Evolutionary conservation across 2,797 vertebrate species (phyloP).

Genomic region (Cirrhinus mrigala): DNA sequence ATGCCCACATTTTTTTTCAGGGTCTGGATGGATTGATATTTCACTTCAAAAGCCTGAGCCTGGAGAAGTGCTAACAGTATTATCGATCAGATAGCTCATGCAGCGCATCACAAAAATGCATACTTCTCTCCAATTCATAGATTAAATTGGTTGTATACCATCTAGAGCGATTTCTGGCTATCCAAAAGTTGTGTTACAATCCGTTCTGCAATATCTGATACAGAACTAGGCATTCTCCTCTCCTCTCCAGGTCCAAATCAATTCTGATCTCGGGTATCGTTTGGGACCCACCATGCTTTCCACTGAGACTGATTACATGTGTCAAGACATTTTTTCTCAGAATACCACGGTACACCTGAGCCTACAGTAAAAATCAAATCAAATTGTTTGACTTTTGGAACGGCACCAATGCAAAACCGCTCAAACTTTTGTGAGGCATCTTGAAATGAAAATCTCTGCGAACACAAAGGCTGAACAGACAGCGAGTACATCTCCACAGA

Average conservation of each 20-base stretch:
- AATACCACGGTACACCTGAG: neutral
- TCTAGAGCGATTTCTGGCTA: neutral
- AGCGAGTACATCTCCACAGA: neutral
- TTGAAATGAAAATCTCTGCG: conserved; percentile 30
- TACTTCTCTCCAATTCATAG: neutral
- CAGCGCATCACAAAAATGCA: neutral
- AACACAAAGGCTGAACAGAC: conserved; percentile 19
- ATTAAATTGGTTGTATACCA: neutral
- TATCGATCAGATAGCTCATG: conserved; percentile 12
- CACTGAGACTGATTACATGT: neutral
- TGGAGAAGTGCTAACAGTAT: neutral
- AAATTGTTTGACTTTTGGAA: conserved; percentile 25
- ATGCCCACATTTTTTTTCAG: neutral
- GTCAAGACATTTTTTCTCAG: neutral
- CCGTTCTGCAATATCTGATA: neutral
- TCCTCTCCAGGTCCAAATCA: conserved; percentile 3
- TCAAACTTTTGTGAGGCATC: conserved; percentile 3
- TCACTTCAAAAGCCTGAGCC: conserved; percentile 5
- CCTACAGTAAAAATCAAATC: conserved; percentile 1
- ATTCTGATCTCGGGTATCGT: neutral
- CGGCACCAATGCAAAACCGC: neutral
- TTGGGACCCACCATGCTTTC: neutral
- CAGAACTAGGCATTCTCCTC: neutral
- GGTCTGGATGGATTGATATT: conserved; percentile 23
- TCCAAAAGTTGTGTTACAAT: neutral